These are phyloP conservation scores for Peromyscus nudipes DNA, from an alignment of 2,797 vertebrate genomes.

Conservation along the genomic window DNA sequence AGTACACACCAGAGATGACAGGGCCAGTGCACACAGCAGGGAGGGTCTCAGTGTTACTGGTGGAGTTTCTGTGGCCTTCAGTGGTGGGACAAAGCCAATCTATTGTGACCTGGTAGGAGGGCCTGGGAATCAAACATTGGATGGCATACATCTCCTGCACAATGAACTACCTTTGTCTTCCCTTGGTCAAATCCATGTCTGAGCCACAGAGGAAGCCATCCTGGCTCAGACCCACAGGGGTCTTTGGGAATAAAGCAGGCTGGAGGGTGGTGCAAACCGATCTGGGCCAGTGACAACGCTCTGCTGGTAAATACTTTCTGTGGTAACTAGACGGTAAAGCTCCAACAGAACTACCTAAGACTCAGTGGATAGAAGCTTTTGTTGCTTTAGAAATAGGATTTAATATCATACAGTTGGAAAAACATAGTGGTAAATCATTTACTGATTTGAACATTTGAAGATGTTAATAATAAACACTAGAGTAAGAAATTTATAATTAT, in stretches of 20 bases:
- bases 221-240: not conserved
- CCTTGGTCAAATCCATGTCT: not conserved
- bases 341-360: not conserved
- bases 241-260: not conserved
- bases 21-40: not conserved
- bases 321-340: not conserved
- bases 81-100: not conserved
- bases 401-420: not conserved
- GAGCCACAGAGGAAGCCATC: not conserved
- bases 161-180: not conserved
- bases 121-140: not conserved
- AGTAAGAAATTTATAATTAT: not conserved
- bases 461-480: not conserved
- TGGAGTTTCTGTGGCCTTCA: not conserved
- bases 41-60: not conserved
- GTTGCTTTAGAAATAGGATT: not conserved
- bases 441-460: not conserved
- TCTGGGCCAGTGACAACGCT: not conserved
- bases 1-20: not conserved
- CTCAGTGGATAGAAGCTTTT: not conserved
- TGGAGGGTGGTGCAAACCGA: rapidly evolving
- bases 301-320: not conserved
- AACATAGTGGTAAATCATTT: not conserved
- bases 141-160: not conserved
- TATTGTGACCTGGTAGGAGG: not conserved